These are phyloP conservation scores for Thunnus maccoyii DNA, from an alignment of 2,113 vertebrate genomes.

Conservation along the genomic window DNA sequence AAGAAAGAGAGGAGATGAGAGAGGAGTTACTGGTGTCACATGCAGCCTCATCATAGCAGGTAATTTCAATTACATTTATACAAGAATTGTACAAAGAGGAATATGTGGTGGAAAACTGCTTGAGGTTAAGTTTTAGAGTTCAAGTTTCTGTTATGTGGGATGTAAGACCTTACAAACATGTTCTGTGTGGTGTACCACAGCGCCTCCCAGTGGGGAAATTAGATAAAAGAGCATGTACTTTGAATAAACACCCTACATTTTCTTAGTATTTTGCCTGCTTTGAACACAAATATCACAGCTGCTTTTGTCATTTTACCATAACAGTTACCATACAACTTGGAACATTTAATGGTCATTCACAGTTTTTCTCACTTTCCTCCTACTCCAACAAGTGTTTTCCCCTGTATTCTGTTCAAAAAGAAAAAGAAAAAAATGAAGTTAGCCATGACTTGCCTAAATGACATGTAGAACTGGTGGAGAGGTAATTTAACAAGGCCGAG, in stretches of 20 bases:
- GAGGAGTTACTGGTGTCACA: neutral
- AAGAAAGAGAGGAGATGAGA: neutral
- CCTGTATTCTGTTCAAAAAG: too few relatives aligned
- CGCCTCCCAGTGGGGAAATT: neutral
- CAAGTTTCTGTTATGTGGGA: neutral
- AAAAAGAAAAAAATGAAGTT: neutral
- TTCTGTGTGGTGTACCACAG: neutral
- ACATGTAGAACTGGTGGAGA: conserved; percentile 97
- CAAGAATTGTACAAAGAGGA: too few relatives aligned
- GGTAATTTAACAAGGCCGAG: conserved; percentile 95
- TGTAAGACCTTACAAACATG: neutral
- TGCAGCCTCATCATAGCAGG: neutral
- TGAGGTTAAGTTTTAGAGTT: neutral
- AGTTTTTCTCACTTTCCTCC: too few relatives aligned
- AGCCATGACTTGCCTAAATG: conserved; percentile 88
- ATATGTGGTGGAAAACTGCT: neutral
- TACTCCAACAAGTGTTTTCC: too few relatives aligned
- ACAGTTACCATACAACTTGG: too few relatives aligned
- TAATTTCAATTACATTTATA: neutral
- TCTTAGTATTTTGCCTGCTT: neutral
- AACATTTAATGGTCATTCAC: too few relatives aligned
- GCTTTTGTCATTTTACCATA: too few relatives aligned
- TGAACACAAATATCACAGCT: neutral
- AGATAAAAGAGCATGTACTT: neutral
- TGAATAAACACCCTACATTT: neutral